Percentiles rank a stretch among this genome's conserved stretches.
These are phyloP conservation scores for Petrocephalus zakoni DNA, from an alignment of 2,113 vertebrate species.

Conservation along the genomic window DNA sequence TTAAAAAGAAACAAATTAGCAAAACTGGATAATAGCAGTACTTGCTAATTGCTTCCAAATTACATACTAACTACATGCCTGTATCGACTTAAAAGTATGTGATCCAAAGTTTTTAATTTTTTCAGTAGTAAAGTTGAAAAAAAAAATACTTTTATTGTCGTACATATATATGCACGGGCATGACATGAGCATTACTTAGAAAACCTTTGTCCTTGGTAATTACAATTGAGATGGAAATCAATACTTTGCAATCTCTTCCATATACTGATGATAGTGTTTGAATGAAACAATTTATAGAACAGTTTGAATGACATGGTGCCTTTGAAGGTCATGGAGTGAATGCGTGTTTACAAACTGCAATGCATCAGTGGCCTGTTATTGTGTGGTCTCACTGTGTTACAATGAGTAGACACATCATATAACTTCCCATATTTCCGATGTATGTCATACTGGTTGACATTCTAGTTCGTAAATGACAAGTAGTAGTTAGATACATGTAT, in stretches of 20 bases:
- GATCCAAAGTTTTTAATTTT: background rate
- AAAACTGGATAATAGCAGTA: background rate
- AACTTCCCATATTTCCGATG: background rate
- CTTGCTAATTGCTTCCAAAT: constrained; percentile 2
- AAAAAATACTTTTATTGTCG: background rate
- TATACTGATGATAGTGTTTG: background rate
- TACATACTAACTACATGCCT: background rate
- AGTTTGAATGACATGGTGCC: background rate
- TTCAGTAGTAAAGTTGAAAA: background rate
- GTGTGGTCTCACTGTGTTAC: background rate
- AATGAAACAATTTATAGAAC: background rate
- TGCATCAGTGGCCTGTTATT: background rate
- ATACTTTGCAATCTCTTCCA: background rate
- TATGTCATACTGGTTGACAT: background rate
- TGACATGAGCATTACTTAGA: background rate
- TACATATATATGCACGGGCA: background rate
- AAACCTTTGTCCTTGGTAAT: background rate
- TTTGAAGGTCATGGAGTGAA: background rate
- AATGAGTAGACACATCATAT: background rate
- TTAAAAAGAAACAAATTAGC: background rate
- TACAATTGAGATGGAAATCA: background rate
- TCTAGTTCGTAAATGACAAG: background rate
- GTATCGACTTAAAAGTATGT: background rate
- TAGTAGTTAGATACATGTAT: too few species aligned
- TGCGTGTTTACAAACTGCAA: background rate